These are phyloP conservation scores for Trachelipus rathkii DNA, from an alignment of 1,140 invertebrate species.

Conservation along the genomic window DNA sequence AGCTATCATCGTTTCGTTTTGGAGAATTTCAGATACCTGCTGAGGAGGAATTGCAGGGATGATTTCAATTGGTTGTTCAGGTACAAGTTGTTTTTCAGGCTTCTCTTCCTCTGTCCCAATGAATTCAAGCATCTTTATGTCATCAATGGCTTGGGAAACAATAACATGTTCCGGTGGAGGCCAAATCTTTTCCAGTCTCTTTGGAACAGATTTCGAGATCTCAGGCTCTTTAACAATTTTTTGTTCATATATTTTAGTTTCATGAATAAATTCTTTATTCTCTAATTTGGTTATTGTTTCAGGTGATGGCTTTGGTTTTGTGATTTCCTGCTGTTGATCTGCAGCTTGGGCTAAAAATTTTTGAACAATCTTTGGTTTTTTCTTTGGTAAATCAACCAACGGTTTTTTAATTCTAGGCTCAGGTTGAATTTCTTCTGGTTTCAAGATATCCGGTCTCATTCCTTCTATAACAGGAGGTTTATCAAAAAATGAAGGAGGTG, in stretches of 20 bases:
- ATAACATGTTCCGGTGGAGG: slow-evolving; percentile 27
- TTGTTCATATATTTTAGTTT: background rate
- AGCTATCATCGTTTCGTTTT: no score
- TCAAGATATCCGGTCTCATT: slow-evolving; percentile 38
- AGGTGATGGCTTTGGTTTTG: slow-evolving; percentile 10
- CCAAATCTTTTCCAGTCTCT: slow-evolving; percentile 26
- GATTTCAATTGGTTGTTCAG: no score
- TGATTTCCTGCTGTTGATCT: slow-evolving; percentile 22
- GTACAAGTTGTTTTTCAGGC: no score
- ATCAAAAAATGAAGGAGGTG: slow-evolving; percentile 40
- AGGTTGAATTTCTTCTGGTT: slow-evolving; percentile 28
- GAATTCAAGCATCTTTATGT: slow-evolving; percentile 17
- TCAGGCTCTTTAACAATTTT: slow-evolving; percentile 7
- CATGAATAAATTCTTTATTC: slow-evolving; percentile 1
- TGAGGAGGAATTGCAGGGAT: no score
- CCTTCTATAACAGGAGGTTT: slow-evolving; percentile 38
- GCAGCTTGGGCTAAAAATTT: slow-evolving; percentile 35
- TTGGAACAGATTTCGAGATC: slow-evolving; percentile 3
- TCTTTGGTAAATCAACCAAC: slow-evolving; percentile 30
- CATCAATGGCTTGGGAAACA: slow-evolving; percentile 18
- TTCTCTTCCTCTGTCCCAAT: slow-evolving; percentile 2
- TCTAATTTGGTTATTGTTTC: background rate
- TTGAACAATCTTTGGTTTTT: slow-evolving; percentile 36
- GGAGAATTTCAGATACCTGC: no score
- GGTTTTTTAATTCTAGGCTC: slow-evolving; percentile 22